phyloP scores from a whole-genome alignment of 2,113 vertebrate species.

The Epinephelus fuscoguttatus region DNA sequence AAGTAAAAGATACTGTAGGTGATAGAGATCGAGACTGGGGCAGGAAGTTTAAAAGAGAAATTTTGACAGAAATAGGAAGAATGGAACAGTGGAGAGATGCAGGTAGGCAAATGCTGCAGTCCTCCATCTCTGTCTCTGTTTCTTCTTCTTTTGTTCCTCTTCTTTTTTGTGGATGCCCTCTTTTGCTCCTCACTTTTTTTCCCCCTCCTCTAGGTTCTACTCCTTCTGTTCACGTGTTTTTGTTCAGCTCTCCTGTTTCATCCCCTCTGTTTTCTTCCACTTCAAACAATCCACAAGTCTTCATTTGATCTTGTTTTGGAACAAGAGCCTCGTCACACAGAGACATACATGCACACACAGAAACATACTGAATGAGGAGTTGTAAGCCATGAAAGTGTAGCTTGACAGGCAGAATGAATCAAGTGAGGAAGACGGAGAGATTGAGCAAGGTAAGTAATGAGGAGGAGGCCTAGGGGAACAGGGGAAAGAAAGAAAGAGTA shows the following conservation, averaged over 20 bases:
- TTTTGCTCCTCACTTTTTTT: slow-evolving; percentile 23
- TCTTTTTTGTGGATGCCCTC: neutral
- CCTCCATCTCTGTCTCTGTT: neutral
- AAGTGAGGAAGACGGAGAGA: slow-evolving; percentile 25
- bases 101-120: neutral
- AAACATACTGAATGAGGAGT: slow-evolving; percentile 28
- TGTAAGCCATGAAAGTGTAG: slow-evolving; percentile 22
- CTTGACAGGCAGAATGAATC: slow-evolving; percentile 42
- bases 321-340: slow-evolving; percentile 30
- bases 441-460: slow-evolving; percentile 21
- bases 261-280: slow-evolving; percentile 26
- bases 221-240: slow-evolving; percentile 17
- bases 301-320: slow-evolving; percentile 60
- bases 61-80: slow-evolving; percentile 32
- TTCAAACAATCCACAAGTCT: slow-evolving; percentile 52
- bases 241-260: slow-evolving; percentile 15
- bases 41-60: slow-evolving; percentile 54
- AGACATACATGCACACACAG: slow-evolving; percentile 19
- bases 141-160: slow-evolving; percentile 2
- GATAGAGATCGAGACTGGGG: slow-evolving; percentile 54
- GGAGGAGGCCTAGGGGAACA: neutral
- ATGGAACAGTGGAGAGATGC: neutral
- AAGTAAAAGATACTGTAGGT: slow-evolving; percentile 63
- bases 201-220: slow-evolving; percentile 6
- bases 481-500: slow-evolving; percentile 8